phyloP scores from a whole-genome alignment of 2,888 invertebrate species.

The Lymantria monacha region DNA sequence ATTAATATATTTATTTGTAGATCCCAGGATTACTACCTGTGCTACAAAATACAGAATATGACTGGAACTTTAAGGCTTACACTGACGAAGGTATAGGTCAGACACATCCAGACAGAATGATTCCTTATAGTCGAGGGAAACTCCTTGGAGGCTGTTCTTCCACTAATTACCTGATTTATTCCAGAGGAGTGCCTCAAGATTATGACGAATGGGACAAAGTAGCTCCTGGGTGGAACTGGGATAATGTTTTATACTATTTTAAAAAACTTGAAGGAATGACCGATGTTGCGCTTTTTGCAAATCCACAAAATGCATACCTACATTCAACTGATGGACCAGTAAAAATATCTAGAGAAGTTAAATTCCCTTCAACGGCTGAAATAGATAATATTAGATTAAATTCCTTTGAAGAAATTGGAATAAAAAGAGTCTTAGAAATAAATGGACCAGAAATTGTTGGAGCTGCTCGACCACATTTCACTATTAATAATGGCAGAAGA shows the following conservation, averaged over 20 bases:
- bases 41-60: neutral
- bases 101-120: neutral
- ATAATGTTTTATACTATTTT: slow-evolving; percentile 38
- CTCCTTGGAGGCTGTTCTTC: slow-evolving; percentile 47
- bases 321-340: slow-evolving; percentile 47
- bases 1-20: neutral
- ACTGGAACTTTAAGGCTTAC: neutral
- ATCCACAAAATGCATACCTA: slow-evolving; percentile 8
- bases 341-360: slow-evolving; percentile 12
- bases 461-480: slow-evolving; percentile 37
- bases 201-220: slow-evolving; percentile 40
- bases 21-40: neutral
- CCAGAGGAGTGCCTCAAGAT: slow-evolving; percentile 44
- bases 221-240: slow-evolving; percentile 50
- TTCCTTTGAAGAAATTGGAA: slow-evolving; percentile 40
- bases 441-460: slow-evolving; percentile 41
- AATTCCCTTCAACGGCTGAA: slow-evolving; percentile 1
- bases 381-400: slow-evolving; percentile 36
- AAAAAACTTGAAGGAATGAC: slow-evolving; percentile 28
- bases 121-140: slow-evolving; percentile 37
- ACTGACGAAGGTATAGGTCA: neutral
- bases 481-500: neutral
- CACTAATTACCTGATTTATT: slow-evolving; percentile 43
- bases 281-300: neutral
- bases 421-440: slow-evolving; percentile 39